Conservation (phyloP, 2,113 vertebrate genomes). For the Callocephalon fimbriatum region DNA sequence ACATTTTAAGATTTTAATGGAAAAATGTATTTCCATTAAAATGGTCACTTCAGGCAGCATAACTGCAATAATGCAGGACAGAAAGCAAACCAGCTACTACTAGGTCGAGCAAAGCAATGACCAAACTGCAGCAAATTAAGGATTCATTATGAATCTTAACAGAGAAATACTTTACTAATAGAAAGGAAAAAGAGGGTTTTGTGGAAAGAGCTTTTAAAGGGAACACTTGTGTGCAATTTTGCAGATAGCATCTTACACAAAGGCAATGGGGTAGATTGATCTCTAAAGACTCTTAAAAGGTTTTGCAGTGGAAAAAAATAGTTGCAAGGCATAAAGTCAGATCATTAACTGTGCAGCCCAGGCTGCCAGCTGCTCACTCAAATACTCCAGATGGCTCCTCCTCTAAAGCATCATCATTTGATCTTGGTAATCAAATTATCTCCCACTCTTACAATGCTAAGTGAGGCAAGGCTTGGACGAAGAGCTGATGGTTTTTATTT, state of each 20-base stretch:
- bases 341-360: conserved; percentile 50
- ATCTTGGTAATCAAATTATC: conserved; percentile 48
- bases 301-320: conserved; percentile 37
- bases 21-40: background rate
- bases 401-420: conserved; percentile 58
- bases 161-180: conserved; percentile 2
- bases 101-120: background rate
- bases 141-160: background rate
- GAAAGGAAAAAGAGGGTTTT: background rate
- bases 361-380: conserved; percentile 63
- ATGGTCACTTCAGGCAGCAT: background rate
- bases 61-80: background rate
- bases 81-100: background rate
- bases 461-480: background rate
- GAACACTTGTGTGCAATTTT: conserved; percentile 36
- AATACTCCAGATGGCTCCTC: conserved; percentile 60
- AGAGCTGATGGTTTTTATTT: conserved; percentile 15
- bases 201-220: conserved; percentile 31
- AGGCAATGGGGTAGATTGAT: conserved; percentile 39
- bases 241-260: conserved; percentile 34
- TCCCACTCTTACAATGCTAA: conserved; percentile 18
- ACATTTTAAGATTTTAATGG: background rate
- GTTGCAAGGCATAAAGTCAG: conserved; percentile 1
- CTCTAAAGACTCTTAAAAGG: conserved; percentile 62
- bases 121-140: background rate